phyloP scores from a whole-genome alignment of 2,797 vertebrate genomes.

The Kryptolebias ocellatus region DNA sequence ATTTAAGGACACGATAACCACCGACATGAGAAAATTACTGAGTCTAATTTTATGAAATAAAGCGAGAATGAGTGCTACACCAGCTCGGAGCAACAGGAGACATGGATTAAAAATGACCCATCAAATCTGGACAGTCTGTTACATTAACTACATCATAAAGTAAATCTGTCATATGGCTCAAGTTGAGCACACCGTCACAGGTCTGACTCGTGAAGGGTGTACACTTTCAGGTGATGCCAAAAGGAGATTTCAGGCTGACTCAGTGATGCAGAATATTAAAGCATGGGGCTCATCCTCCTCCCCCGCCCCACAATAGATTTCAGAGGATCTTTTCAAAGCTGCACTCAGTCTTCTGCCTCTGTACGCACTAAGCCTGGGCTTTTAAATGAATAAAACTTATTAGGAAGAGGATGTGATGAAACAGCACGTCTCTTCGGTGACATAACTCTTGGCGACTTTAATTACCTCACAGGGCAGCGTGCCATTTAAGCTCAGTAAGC shows the following conservation, averaged over 20 bases:
- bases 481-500: conserved; percentile 56
- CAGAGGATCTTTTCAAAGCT: background rate
- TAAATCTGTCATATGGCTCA: background rate
- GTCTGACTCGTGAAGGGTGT: too few relatives aligned
- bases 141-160: background rate
- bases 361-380: conserved; percentile 19
- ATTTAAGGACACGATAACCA: too few relatives aligned
- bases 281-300: background rate
- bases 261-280: too few relatives aligned
- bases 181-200: background rate
- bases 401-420: background rate
- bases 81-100: too few relatives aligned
- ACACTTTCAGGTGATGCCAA: too few relatives aligned
- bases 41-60: too few relatives aligned
- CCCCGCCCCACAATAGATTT: background rate
- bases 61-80: too few relatives aligned
- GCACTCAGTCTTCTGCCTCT: background rate
- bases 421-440: conserved; percentile 40
- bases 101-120: background rate
- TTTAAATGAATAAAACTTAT: conserved; percentile 34
- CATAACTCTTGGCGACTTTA: conserved; percentile 41
- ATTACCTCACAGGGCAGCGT: conserved; percentile 54
- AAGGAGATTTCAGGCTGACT: too few relatives aligned
- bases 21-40: too few relatives aligned
- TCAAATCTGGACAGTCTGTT: background rate